phyloP scores from a whole-genome alignment of 1,140 invertebrate genomes.

The Papilio xuthus region DNA sequence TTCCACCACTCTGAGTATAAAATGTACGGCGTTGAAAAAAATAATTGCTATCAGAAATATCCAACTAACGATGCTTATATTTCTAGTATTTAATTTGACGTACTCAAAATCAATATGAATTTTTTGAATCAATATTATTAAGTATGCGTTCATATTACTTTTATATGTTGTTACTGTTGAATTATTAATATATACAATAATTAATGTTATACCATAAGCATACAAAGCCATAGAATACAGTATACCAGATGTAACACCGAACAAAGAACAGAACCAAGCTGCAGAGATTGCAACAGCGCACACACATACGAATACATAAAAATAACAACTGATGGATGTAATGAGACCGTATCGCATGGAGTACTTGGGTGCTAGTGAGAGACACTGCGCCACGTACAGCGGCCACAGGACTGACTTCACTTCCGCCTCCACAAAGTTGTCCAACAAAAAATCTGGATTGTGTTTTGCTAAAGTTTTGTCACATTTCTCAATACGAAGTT shows the following conservation, averaged over 20 bases:
- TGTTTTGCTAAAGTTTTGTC: not conserved
- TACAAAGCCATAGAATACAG: not conserved
- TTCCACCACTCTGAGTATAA: not conserved
- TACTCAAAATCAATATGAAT: not conserved
- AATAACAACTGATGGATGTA: not conserved
- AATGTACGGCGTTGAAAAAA: not conserved
- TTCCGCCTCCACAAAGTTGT: not conserved
- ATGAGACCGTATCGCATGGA: not conserved
- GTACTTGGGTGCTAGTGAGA: not conserved
- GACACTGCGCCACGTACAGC: not conserved
- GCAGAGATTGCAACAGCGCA: not conserved
- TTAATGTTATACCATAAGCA: not conserved
- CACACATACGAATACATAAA: not conserved
- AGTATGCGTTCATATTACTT: not conserved
- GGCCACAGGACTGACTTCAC: not conserved
- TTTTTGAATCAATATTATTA: slow-evolving; percentile 5
- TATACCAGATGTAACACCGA: not conserved
- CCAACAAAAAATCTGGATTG: not conserved
- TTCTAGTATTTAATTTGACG: not conserved
- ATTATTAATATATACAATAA: not conserved
- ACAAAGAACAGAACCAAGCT: not conserved
- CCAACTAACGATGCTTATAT: not conserved
- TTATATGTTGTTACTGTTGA: not conserved
- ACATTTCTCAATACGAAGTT: not conserved
- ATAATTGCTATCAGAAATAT: not conserved